Evolutionary conservation across 1,140 invertebrate species (phyloP), one percentile per base, ranked within the genome.

Genomic region (Calycopis cecrops): DNA sequence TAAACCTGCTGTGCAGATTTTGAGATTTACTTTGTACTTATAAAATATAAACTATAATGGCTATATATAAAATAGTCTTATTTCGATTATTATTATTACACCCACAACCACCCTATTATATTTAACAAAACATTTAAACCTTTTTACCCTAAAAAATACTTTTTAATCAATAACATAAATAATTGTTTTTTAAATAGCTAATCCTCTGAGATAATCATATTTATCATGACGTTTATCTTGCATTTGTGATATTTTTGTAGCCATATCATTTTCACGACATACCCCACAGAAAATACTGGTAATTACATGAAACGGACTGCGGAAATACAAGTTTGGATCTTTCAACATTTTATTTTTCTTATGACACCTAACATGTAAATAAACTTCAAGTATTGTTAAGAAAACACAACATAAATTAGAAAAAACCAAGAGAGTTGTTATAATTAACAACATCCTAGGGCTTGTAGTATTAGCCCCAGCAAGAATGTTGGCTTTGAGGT

Each of bases 271-370:
- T 40, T 83, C 78, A 18, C 79, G 64, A 47, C 82, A 85, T 9
- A 73, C 68, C 18, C 82, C 79, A 70, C 76, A 85, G 55, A 85
- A 83, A 18, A 62, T 74, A 35, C 76, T 79, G 0, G 79, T 79
- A 8, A 85, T 62, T 4, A 73, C 51, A 61, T 85, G 82, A 42
- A 85, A 79, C 44, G 82, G 82, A 55, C 82, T 85, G 4, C 71
- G 73, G 48, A 81, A 83, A 59, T 80, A 83, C 35, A 79, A 53
- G 33, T 71, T 69, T 9, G 68, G 48, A 53, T 83, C 67, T 61
- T 73, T 76, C 21, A 80, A 56, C 4, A 55, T 62, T 28, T 73
- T 81, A 59, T 83, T 85, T 35, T 85, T 76, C 28, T 73, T 73
- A 38, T 85, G 82, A 52, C 82, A 85, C 9, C 62, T 53, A 0